Evolutionary conservation across 1,140 invertebrate genomes (phyloP).

Genomic region (Ephestia elutella): DNA sequence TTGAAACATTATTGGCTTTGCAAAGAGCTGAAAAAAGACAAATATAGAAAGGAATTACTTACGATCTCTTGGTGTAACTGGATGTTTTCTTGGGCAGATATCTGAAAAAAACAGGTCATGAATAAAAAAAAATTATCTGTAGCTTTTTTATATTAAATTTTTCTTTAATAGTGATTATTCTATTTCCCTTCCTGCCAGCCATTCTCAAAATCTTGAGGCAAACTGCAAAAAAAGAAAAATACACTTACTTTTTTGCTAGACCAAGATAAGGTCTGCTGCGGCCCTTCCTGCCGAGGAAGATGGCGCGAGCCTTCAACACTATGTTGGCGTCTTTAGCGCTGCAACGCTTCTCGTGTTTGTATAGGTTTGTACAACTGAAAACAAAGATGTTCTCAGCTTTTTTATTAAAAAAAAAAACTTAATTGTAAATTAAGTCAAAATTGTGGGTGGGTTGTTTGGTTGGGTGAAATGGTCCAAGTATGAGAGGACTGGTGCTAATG

Average conservation of each 20-base stretch:
- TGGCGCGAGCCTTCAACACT: conserved; percentile 46
- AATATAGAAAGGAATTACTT: neutral
- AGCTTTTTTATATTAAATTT: too few species aligned
- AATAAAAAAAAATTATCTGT: too few species aligned
- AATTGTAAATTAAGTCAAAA: too few species aligned
- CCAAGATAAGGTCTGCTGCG: conserved; percentile 31
- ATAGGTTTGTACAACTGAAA: conserved; percentile 50
- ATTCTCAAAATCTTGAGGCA: too few species aligned
- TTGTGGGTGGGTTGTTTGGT: neutral
- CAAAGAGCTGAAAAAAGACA: neutral
- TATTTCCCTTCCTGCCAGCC: too few species aligned
- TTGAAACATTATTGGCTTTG: neutral
- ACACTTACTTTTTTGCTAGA: neutral
- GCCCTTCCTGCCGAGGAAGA: conserved; percentile 40
- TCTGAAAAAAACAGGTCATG: too few species aligned
- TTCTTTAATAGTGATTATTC: too few species aligned
- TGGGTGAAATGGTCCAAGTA: too few species aligned
- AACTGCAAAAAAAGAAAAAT: neutral
- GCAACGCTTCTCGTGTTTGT: conserved; percentile 63
- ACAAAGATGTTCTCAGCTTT: too few species aligned
- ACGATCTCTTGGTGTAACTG: neutral
- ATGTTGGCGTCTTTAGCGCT: conserved; percentile 30
- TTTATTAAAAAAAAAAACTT: too few species aligned
- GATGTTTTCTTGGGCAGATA: neutral
- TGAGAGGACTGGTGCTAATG: too few species aligned